Evolutionary conservation across 2,797 vertebrate genomes (phyloP), one percentile per base, ranked within the genome.

Genomic region (Melanotaenia nigrans): DNA sequence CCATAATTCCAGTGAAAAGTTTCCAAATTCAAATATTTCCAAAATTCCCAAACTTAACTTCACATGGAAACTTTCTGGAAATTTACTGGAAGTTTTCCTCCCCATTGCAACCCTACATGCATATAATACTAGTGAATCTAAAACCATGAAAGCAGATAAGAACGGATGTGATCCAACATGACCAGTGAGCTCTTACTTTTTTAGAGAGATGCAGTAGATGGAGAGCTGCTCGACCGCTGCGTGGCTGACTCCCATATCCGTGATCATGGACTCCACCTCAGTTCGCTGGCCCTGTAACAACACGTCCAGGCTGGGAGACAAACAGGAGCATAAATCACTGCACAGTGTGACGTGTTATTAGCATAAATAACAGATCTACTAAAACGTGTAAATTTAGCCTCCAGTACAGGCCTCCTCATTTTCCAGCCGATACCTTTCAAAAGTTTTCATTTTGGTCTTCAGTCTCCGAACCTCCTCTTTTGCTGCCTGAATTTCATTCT

Each of bases 201-300:
- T 99, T 54, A 99, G 95, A 0, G 97, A 99, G 72, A 99, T 94
- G 56, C 98, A 99, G 89, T 97, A 99, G 81, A 97, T 90, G 0
- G 98, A 96, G 65, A 99, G 95, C 89, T 99, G 97, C 82, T 99
- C 97, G 80, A 98, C 95, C 0, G 97, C 96, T 0, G 96, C 87
- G 58, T 96, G 96, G 71, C 96, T 96, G 0, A 95, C 91, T 16
- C 97, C 97, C 95, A 97, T 97, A 65, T 99, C 96, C 72, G 89
- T 94, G 87, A 99, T 95, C 97, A 99, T 99, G 88, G 96, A 95
- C 83, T 99, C 97, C 74, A 97, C 98, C 83, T 99, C 97, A 0
- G 92, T 85, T 75, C 96, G 94, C 87, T 98, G 97, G 67, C 96
- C 96, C 80, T 98, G 96, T 61, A 99, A 89, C 86, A 99, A 89